Evolutionary conservation across 2,797 vertebrate genomes (phyloP).

Genomic region (Dendrocincla tyrannina): DNA sequence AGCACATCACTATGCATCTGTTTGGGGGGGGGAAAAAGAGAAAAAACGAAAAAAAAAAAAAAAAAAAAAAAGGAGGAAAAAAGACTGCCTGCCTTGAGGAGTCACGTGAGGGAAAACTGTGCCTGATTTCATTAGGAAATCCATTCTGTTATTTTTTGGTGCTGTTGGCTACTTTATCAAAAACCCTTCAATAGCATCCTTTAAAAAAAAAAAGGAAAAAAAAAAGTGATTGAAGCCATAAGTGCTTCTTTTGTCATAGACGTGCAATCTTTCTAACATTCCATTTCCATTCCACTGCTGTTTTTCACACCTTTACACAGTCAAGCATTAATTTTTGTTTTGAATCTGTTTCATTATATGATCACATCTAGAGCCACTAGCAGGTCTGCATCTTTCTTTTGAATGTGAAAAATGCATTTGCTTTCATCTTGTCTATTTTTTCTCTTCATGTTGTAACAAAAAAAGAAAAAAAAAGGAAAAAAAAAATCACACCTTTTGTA

Average conservation of each 20-base stretch:
- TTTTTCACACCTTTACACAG: constrained; percentile 85
- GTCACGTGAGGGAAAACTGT: constrained; percentile 86
- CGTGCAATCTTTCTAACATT: constrained; percentile 99
- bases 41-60: neutral
- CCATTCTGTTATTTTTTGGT: constrained; percentile 92
- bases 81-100: constrained; percentile 82
- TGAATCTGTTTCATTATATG: constrained; percentile 74
- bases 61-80: constrained; percentile 12
- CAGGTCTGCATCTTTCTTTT: constrained; percentile 83
- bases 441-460: constrained; percentile 82
- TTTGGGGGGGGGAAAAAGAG: constrained; percentile 54
- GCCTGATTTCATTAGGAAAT: constrained; percentile 95
- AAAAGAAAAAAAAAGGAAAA: constrained; percentile 77
- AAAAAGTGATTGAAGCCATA: constrained; percentile 82
- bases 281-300: constrained; percentile 87
- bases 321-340: constrained; percentile 91
- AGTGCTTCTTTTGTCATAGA: constrained; percentile 90
- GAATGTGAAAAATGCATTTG: constrained; percentile 96
- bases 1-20: constrained; percentile 86
- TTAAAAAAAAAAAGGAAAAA: constrained; percentile 57
- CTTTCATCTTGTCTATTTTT: constrained; percentile 78
- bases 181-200: constrained; percentile 84
- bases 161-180: constrained; percentile 94
- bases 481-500: constrained; percentile 89
- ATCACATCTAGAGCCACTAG: constrained; percentile 95